A percentile compares a stretch with the other conserved stretches of the same genome.
phyloP scores from a whole-genome alignment of 2,113 vertebrate genomes.

The Ailuropoda melanoleuca region DNA sequence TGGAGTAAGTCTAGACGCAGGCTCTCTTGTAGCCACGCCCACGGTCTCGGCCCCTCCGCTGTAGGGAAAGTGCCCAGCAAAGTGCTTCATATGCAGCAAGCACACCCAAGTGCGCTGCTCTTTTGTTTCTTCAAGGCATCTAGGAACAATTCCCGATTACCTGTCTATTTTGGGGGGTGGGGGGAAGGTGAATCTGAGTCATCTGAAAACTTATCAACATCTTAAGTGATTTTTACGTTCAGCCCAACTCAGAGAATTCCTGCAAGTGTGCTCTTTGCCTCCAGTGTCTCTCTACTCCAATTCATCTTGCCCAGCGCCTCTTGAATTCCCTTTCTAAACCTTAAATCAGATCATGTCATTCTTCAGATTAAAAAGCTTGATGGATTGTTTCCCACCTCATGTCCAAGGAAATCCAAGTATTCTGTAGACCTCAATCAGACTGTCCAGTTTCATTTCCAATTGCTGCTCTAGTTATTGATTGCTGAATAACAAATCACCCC shows the following conservation, averaged over 20 bases:
- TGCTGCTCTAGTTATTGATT: neutral
- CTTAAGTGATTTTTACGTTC: neutral
- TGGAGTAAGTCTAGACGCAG: neutral
- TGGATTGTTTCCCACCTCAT: neutral
- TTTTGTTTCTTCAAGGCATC: neutral
- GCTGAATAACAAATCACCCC: neutral
- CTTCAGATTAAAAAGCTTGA: neutral
- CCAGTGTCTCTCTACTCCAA: neutral
- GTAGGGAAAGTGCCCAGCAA: neutral
- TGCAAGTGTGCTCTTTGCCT: neutral
- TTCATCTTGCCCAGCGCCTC: neutral
- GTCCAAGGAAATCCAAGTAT: neutral
- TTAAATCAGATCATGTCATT: neutral
- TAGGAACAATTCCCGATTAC: neutral
- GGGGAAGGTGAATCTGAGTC: neutral
- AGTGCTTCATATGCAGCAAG: neutral
- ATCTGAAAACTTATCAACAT: neutral
- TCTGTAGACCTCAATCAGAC: neutral
- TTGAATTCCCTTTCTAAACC: neutral
- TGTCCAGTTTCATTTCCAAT: neutral
- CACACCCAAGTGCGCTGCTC: neutral
- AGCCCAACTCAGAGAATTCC: neutral
- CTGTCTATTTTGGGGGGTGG: neutral
- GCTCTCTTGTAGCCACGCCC: neutral
- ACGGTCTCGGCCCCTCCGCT: neutral